Percentiles rank a stretch among this genome's conserved stretches.
These are phyloP conservation scores for Epinotia ramella DNA, from an alignment of 2,888 invertebrate species.

Conservation along the genomic window DNA sequence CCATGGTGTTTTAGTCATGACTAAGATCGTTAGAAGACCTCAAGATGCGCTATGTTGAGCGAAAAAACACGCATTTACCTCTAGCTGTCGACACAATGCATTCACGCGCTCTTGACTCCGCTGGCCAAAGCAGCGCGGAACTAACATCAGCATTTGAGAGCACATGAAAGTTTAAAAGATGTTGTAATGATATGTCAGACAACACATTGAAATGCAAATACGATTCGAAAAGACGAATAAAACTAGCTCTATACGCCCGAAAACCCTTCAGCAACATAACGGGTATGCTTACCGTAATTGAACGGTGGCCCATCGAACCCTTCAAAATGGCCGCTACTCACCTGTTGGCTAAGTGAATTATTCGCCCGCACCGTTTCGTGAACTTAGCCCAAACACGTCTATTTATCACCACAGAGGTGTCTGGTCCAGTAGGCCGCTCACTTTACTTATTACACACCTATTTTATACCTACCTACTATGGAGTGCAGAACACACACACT, in stretches of 20 bases:
- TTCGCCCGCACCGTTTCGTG: conserved; percentile 7
- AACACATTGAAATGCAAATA: background rate
- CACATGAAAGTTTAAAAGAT: no score
- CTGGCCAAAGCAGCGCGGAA: no score
- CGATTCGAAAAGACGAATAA: background rate
- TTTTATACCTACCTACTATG: no score
- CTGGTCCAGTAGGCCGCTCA: background rate
- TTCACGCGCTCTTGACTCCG: no score
- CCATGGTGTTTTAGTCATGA: no score
- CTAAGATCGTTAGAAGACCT: no score
- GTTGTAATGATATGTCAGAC: background rate
- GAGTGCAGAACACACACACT: no score
- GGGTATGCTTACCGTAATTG: conserved; percentile 3
- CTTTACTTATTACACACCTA: no score
- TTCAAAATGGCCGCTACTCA: conserved; percentile 7
- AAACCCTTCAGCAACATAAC: background rate
- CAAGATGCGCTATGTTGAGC: no score
- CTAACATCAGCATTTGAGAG: no score
- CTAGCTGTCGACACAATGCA: no score
- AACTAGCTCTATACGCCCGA: background rate
- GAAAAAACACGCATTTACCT: no score
- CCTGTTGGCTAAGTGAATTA: conserved; percentile 30
- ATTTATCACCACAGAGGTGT: conserved; percentile 15
- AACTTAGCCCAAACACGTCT: conserved; percentile 15
- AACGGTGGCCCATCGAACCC: background rate